These are phyloP conservation scores for Hycleus phaleratus DNA, from an alignment of 1,140 invertebrate genomes.

Conservation along the genomic window DNA sequence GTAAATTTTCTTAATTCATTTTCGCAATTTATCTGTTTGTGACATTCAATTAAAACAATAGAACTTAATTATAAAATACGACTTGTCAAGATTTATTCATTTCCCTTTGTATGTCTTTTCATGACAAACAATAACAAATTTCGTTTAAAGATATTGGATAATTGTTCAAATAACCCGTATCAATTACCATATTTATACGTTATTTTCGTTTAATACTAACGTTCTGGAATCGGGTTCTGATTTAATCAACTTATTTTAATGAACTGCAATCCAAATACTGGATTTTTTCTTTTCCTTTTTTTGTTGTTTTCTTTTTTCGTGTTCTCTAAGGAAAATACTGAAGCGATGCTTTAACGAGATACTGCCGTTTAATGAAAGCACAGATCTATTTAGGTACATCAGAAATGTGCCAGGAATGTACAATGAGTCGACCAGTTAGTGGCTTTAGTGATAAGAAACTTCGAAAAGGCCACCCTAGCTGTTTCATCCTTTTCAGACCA, in stretches of 20 bases:
- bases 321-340: slow-evolving; percentile 2
- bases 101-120: too few species aligned
- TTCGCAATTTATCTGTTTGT: slow-evolving; percentile 8
- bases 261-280: too few species aligned
- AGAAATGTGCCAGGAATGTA: slow-evolving; percentile 15
- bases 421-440: slow-evolving; percentile 14
- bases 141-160: too few species aligned
- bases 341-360: slow-evolving; percentile 13
- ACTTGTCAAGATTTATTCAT: slow-evolving; percentile 3
- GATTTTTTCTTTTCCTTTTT: too few species aligned
- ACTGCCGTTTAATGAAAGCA: slow-evolving; percentile 14
- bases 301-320: too few species aligned
- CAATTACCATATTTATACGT: too few species aligned
- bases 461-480: slow-evolving; percentile 14
- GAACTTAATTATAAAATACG: slow-evolving; percentile 15
- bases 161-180: too few species aligned
- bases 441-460: slow-evolving; percentile 15
- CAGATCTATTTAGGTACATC: slow-evolving; percentile 15
- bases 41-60: slow-evolving; percentile 16
- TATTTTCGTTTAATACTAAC: too few species aligned
- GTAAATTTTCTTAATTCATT: slow-evolving; percentile 14
- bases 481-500: background rate
- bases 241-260: too few species aligned
- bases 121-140: too few species aligned
- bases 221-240: too few species aligned